A percentile compares a stretch with the other conserved stretches of the same genome.
phyloP scores from a whole-genome alignment of 2,113 vertebrate species.

The Poecilia latipinna region DNA sequence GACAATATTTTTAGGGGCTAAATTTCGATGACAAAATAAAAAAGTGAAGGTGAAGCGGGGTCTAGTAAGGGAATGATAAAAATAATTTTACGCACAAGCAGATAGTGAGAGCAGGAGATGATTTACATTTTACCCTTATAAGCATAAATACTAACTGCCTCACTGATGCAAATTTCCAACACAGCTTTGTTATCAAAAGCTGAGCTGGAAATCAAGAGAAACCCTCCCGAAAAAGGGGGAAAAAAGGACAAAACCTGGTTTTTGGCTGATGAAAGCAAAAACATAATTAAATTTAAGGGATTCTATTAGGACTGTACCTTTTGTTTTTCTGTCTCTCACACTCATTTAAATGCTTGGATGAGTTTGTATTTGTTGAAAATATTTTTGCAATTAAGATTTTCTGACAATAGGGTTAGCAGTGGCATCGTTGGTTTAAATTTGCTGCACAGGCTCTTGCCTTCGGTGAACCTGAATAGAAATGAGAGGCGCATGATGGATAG shows the following conservation, averaged over 20 bases:
- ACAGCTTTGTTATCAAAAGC: neutral
- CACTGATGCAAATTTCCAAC: neutral
- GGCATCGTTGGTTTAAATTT: neutral
- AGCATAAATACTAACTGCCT: neutral
- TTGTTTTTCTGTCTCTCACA: neutral
- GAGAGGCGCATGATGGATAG: neutral
- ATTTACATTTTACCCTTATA: conserved; percentile 1
- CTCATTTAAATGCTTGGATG: neutral
- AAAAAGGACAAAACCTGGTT: neutral
- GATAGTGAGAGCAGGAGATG: neutral
- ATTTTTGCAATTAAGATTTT: too few species aligned
- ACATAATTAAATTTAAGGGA: too few species aligned
- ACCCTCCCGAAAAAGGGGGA: neutral
- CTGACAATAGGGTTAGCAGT: neutral
- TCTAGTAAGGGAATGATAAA: conserved; percentile 5
- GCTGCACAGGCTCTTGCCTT: neutral
- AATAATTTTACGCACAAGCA: conserved; percentile 1
- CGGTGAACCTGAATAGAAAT: neutral
- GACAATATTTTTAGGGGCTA: conserved; percentile 34
- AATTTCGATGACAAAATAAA: conserved; percentile 44
- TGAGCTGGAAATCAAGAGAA: neutral
- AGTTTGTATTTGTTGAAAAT: neutral
- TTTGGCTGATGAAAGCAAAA: neutral
- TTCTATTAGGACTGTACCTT: too few species aligned
- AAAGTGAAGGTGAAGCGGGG: conserved; percentile 31